Conservation (phyloP, 2,888 invertebrate genomes). For the Phyto melanocephala region DNA sequence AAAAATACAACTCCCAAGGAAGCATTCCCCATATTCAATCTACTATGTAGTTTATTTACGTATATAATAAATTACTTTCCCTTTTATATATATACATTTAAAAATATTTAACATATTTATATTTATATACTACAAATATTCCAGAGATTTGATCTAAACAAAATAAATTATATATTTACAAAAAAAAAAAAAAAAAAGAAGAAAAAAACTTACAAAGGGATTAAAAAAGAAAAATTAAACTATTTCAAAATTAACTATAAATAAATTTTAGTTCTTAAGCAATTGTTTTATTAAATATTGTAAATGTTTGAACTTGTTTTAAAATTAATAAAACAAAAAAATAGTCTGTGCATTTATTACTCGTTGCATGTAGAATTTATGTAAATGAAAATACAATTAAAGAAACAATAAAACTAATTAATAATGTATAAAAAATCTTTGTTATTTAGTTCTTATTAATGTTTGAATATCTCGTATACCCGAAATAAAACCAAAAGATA, state of each 20-base stretch:
- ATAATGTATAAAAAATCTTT: background rate
- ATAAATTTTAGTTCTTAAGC: constrained; percentile 37
- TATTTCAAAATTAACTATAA: constrained; percentile 16
- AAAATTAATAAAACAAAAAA: constrained; percentile 30
- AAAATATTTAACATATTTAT: constrained; percentile 29
- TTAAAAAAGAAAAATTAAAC: constrained; percentile 19
- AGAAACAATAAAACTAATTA: constrained; percentile 54
- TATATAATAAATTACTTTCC: constrained; percentile 16
- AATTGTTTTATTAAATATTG: constrained; percentile 48
- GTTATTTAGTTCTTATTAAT: too few species aligned
- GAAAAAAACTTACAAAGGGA: constrained; percentile 35
- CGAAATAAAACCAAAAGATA: too few species aligned
- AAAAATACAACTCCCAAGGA: constrained; percentile 2
- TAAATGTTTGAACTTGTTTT: constrained; percentile 57
- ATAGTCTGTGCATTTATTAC: constrained; percentile 62
- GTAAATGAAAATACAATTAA: constrained; percentile 58
- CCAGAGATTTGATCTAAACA: constrained; percentile 58
- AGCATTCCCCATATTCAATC: constrained; percentile 46
- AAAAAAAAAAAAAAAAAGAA: background rate
- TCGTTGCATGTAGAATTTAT: constrained; percentile 62
- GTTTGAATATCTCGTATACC: too few species aligned
- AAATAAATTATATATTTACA: constrained; percentile 35
- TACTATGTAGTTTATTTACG: constrained; percentile 38
- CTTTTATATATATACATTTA: constrained; percentile 13
- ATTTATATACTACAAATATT: constrained; percentile 46